Evolutionary conservation across 92 coral and sea anemone genomes (phyloP).

Genomic region (Hydrozoanthus gracilis): DNA sequence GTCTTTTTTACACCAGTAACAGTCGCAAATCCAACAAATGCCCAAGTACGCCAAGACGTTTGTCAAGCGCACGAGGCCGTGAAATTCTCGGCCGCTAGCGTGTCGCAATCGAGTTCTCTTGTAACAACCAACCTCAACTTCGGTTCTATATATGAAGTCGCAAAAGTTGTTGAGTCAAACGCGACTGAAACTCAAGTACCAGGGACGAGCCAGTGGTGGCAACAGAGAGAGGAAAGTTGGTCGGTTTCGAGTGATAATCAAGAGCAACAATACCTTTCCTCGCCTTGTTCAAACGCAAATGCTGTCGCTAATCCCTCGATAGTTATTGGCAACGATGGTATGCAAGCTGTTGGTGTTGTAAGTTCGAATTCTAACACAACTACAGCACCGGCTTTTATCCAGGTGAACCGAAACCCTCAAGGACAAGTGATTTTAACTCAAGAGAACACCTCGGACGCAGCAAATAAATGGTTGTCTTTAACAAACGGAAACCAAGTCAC

Average conservation of each 20-base stretch:
- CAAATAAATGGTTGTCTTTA: conserved; percentile 78
- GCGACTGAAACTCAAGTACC: conserved; percentile 57
- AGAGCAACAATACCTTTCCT: conserved; percentile 62
- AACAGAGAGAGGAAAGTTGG: conserved; percentile 79
- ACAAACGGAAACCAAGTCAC: conserved; percentile 76
- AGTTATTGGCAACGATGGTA: conserved; percentile 67
- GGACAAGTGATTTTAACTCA: conserved; percentile 88
- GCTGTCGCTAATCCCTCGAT: conserved; percentile 43
- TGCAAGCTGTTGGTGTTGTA: conserved; percentile 63
- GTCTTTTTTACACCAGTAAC: conserved; percentile 84
- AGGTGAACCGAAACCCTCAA: conserved; percentile 87
- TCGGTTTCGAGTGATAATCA: conserved; percentile 62
- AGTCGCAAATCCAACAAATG: conserved; percentile 50
- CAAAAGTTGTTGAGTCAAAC: conserved; percentile 70
- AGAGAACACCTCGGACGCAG: conserved; percentile 68
- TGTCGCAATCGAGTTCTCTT: conserved; percentile 55
- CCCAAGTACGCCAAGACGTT: conserved; percentile 65
- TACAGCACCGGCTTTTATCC: conserved; percentile 80
- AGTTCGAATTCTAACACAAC: conserved; percentile 54
- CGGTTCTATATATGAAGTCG: conserved; percentile 58
- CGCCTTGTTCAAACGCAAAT: conserved; percentile 60
- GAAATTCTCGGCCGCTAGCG: conserved; percentile 47
- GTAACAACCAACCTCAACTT: conserved; percentile 50
- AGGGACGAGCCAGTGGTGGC: conserved; percentile 85
- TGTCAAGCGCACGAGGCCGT: conserved; percentile 55